Evolutionary conservation across 2,888 invertebrate genomes (phyloP).

Genomic region (Drosophila monieri): DNA sequence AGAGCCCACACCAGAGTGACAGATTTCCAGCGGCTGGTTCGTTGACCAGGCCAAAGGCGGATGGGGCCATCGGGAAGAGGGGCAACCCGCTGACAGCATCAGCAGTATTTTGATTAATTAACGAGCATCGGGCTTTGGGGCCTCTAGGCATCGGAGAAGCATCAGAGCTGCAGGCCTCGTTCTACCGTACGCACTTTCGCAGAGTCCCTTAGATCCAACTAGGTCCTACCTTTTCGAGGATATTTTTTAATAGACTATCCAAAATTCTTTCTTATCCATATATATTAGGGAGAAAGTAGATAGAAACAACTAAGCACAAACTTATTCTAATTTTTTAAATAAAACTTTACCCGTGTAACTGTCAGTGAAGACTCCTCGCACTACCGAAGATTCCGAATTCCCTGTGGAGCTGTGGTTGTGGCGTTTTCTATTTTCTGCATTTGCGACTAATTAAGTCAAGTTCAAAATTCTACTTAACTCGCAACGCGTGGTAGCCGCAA

Average conservation of each 20-base stretch:
- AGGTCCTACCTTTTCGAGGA: conserved; percentile 17
- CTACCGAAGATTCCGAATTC: conserved; percentile 19
- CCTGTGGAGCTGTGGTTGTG: conserved; percentile 44
- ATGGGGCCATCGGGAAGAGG: background rate
- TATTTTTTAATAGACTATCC: conserved; percentile 8
- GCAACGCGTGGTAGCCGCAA: conserved; percentile 44
- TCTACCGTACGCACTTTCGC: conserved; percentile 30
- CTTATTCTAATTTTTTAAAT: too few relatives aligned
- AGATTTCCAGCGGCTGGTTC: conserved; percentile 55
- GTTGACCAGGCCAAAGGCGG: conserved; percentile 55
- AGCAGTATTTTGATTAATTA: conserved; percentile 73
- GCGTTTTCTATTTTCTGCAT: conserved; percentile 55
- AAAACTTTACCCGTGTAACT: too few relatives aligned
- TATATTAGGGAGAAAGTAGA: too few relatives aligned
- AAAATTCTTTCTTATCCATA: too few relatives aligned
- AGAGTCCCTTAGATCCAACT: conserved; percentile 38
- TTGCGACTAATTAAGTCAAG: conserved; percentile 71
- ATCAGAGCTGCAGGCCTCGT: conserved; percentile 13
- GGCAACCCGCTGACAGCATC: conserved; percentile 38
- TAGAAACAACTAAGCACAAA: too few relatives aligned
- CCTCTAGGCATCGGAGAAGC: conserved; percentile 30
- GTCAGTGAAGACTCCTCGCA: conserved; percentile 6
- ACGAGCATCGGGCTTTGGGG: conserved; percentile 57
- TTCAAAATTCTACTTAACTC: conserved; percentile 63
- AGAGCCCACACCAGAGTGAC: conserved; percentile 25